Evolutionary conservation across 2,888 invertebrate genomes (phyloP), one percentile per base, ranked within the genome.

Genomic region (Morpho helenor): DNA sequence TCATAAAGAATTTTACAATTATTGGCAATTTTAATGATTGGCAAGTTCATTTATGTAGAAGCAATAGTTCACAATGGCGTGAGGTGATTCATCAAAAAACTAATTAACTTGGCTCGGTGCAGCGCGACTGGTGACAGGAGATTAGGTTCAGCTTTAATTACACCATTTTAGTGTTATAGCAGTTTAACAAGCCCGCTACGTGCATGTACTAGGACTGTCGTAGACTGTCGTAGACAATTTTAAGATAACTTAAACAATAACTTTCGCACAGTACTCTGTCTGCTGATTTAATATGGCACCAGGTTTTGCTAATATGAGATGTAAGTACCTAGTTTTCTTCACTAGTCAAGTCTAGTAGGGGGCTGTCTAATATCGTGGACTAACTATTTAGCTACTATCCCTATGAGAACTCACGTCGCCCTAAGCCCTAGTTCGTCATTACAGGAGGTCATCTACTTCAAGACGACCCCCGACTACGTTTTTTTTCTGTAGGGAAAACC

Each of bases 141-240:
- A 85, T 86, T 87, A 85, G 86, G 76, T 81, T 80, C 77, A 76
- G 76, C 75, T 84, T 84, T 87, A 87, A 87, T 87, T 86, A 85
- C 74, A 68, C 73, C 76, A 75, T 76, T 72, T 71, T 67, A 72
- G 72, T 72, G 68, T 70, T 69, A 73, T 71, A 67, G 68, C 75
- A 72, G 69, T 70, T 76, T 75, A 69, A 74, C 68, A 69, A n/a
- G 22, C 8, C 74, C 69, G 74, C 68, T 42, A 46, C 9, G 39
- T 46, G 39, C 16, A 16, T n/a, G n/a, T n/a, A n/a, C n/a, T n/a
- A n/a, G n/a, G 42, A 9, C 42, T 9, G 3, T 43, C 45, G 49
- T 53, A 49, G 42, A 9, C 42, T 9, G 3, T 43, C 45, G 49
- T 53, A 49, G 46, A 58, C 50, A 16, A 8, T 7, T n/a, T 46